Evolutionary conservation across 2,797 vertebrate genomes (phyloP).

Genomic region (Pterois miles): DNA sequence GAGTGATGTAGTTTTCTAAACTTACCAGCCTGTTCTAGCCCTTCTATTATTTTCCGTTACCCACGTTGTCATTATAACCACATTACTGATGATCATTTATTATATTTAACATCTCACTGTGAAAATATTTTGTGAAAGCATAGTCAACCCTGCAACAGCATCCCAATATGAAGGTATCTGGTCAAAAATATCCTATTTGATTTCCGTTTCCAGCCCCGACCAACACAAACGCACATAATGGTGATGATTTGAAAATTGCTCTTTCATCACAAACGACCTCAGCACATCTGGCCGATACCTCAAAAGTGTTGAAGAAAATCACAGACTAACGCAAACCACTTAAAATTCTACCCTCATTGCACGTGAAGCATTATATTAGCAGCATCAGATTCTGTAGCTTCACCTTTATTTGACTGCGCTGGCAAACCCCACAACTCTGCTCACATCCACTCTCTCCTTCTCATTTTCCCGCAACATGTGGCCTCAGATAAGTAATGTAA

Average conservation of each 20-base stretch:
- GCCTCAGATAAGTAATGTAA: conserved; percentile 79
- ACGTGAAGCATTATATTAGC: conserved; percentile 51
- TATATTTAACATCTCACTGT: too few relatives aligned
- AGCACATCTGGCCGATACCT: conserved; percentile 17
- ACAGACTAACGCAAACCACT: conserved; percentile 27
- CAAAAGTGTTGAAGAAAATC: conserved; percentile 11
- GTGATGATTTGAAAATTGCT: conserved; percentile 24
- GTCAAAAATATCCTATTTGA: too few relatives aligned
- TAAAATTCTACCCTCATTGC: conserved; percentile 34
- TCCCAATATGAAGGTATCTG: too few relatives aligned
- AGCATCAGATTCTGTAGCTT: conserved; percentile 41
- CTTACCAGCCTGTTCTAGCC: too few relatives aligned
- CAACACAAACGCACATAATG: conserved; percentile 24
- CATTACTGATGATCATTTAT: too few relatives aligned
- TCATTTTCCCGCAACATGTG: conserved; percentile 54
- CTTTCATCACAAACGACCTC: conserved; percentile 35
- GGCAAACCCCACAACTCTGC: conserved; percentile 30
- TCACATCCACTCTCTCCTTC: conserved; percentile 24
- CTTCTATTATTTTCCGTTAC: too few relatives aligned
- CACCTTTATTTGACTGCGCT: conserved; percentile 64
- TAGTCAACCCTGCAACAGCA: too few relatives aligned
- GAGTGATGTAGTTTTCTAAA: too few relatives aligned
- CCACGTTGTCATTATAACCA: too few relatives aligned
- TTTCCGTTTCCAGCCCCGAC: background rate
- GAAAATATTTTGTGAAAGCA: too few relatives aligned